phyloP scores from a whole-genome alignment of 2,113 vertebrate species.

The Aspiorhynchus laticeps region DNA sequence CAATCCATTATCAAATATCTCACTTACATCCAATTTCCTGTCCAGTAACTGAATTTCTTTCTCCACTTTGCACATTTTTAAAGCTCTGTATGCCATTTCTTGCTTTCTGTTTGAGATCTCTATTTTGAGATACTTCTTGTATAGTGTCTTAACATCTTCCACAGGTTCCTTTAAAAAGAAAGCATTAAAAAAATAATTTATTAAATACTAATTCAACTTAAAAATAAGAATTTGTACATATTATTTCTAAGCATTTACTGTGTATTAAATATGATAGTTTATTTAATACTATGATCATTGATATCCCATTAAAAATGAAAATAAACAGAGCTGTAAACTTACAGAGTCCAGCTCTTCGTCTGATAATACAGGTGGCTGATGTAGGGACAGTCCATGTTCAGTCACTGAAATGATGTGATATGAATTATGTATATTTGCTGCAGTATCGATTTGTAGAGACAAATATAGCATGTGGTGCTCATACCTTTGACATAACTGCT shows the following conservation, averaged over 20 bases:
- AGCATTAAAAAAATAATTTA: neutral
- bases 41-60: slow-evolving; percentile 59
- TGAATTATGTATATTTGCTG: neutral
- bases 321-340: neutral
- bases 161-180: slow-evolving; percentile 35
- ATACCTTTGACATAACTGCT: slow-evolving; percentile 45
- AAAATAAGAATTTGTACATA: neutral
- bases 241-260: slow-evolving; percentile 12
- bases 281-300: neutral
- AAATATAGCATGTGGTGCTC: neutral
- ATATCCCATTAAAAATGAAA: neutral
- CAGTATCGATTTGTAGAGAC: neutral
- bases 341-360: slow-evolving; percentile 27
- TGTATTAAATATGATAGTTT: neutral
- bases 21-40: slow-evolving; percentile 49
- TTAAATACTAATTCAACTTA: no score
- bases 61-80: slow-evolving; percentile 59
- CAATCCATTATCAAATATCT: neutral
- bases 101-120: slow-evolving; percentile 52
- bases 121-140: slow-evolving; percentile 47
- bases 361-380: neutral
- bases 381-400: slow-evolving; percentile 5
- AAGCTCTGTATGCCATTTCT: slow-evolving; percentile 56
- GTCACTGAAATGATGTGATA: slow-evolving; percentile 12
- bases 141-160: slow-evolving; percentile 54